Percentiles rank a stretch among this genome's conserved stretches.
phyloP scores from a whole-genome alignment of 2,113 vertebrate species.

The Columbina picui region DNA sequence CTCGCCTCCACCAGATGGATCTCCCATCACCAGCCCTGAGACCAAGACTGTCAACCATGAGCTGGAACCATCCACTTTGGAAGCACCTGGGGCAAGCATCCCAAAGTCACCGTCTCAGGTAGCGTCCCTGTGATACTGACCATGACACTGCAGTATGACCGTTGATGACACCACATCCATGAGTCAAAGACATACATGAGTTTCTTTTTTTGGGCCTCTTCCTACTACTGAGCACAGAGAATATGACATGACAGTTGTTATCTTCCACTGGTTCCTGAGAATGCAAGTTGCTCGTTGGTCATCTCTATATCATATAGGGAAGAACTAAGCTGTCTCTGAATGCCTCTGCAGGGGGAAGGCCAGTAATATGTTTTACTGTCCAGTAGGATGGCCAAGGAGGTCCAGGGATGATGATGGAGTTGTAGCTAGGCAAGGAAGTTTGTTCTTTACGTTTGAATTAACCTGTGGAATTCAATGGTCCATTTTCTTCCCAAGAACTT shows the following conservation, averaged over 20 bases:
- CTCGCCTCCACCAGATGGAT: slow-evolving; percentile 78
- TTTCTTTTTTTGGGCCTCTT: not conserved
- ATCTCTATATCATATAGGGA: not conserved
- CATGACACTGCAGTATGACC: not conserved
- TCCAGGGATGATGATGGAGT: not conserved
- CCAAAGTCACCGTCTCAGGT: slow-evolving; percentile 98
- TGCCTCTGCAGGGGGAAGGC: not conserved
- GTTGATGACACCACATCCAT: not conserved
- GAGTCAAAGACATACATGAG: not conserved
- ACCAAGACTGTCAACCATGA: slow-evolving; percentile 87
- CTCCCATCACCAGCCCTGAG: slow-evolving; percentile 77
- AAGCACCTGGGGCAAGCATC: slow-evolving; percentile 83
- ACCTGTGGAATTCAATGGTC: not conserved
- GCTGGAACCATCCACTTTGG: slow-evolving; percentile 71
- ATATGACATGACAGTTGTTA: not conserved
- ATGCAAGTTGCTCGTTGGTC: not conserved
- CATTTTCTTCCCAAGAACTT: not conserved
- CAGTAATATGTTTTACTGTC: not conserved
- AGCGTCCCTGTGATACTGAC: slow-evolving; percentile 27
- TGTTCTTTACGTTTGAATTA: not conserved
- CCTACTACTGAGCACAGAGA: not conserved
- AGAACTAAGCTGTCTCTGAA: not conserved
- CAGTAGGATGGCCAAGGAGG: not conserved
- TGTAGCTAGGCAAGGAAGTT: not conserved
- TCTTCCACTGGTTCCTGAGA: not conserved